These are phyloP conservation scores for Chelonoidis abingdonii DNA, from an alignment of 2,113 vertebrate species.

Conservation along the genomic window DNA sequence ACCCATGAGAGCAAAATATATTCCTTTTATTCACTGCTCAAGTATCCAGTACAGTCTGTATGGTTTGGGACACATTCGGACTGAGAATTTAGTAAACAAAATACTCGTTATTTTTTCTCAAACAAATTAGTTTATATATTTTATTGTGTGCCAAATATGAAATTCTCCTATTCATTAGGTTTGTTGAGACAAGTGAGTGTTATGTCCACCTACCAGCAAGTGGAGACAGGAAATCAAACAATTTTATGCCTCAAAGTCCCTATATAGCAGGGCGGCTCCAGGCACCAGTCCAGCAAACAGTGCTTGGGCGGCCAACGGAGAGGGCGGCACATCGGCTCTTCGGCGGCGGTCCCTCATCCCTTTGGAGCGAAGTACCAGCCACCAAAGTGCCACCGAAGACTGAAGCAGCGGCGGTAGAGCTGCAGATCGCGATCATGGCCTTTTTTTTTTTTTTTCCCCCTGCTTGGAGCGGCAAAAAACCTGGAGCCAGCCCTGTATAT, in stretches of 20 bases:
- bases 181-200: not conserved
- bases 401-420: too few relatives aligned
- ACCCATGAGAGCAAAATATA: not conserved
- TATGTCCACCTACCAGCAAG: not conserved
- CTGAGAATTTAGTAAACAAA: not conserved
- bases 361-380: too few relatives aligned
- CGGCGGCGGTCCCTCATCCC: too few relatives aligned
- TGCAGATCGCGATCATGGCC: too few relatives aligned
- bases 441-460: too few relatives aligned
- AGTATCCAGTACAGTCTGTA: accelerated
- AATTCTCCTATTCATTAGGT: not conserved
- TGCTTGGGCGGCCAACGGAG: too few relatives aligned
- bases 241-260: accelerated
- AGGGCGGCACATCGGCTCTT: too few relatives aligned
- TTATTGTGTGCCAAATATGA: not conserved
- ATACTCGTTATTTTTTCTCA: not conserved
- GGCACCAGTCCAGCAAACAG: too few relatives aligned
- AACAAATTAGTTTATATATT: not conserved
- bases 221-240: not conserved
- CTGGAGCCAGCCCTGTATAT: not conserved
- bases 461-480: too few relatives aligned
- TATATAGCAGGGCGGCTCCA: not conserved
- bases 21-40: not conserved
- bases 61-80: not conserved
- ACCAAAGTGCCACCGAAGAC: too few relatives aligned